Evolutionary conservation across 2,797 vertebrate genomes (phyloP).

Genomic region (Nannoperca australis): DNA sequence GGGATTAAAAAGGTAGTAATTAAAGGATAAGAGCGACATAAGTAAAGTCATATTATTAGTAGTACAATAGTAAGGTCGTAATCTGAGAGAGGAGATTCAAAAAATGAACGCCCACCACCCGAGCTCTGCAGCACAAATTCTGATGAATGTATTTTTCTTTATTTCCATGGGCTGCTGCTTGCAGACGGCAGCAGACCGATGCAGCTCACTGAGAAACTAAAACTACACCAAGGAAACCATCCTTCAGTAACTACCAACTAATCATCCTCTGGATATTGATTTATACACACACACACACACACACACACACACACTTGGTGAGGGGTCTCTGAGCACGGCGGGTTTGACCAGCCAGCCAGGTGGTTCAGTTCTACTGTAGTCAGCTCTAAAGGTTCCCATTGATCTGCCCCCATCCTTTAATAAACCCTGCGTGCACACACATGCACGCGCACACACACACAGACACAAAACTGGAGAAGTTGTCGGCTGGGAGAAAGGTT

Average conservation of each 20-base stretch:
- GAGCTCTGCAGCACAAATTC: background rate
- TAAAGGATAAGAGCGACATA: background rate
- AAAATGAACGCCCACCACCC: background rate
- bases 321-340: conserved; percentile 65
- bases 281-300: conserved; percentile 26
- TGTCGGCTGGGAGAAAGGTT: conserved; percentile 59
- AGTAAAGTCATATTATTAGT: background rate
- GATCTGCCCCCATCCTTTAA: conserved; percentile 77
- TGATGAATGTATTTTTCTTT: conserved; percentile 39
- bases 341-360: conserved; percentile 73
- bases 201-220: conserved; percentile 67
- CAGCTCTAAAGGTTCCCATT: conserved; percentile 81
- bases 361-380: conserved; percentile 78
- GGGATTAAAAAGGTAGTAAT: background rate
- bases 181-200: conserved; percentile 57
- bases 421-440: conserved; percentile 55
- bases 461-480: conserved; percentile 45
- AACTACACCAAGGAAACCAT: conserved; percentile 71
- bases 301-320: conserved; percentile 25
- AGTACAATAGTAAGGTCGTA: background rate
- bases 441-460: conserved; percentile 29
- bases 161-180: conserved; percentile 35
- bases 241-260: conserved; percentile 79
- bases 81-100: background rate
- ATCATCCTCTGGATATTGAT: conserved; percentile 78